Base-by-base conservation (phyloP, 2,888 invertebrate species). In the Xanthia icteritia region DNA sequence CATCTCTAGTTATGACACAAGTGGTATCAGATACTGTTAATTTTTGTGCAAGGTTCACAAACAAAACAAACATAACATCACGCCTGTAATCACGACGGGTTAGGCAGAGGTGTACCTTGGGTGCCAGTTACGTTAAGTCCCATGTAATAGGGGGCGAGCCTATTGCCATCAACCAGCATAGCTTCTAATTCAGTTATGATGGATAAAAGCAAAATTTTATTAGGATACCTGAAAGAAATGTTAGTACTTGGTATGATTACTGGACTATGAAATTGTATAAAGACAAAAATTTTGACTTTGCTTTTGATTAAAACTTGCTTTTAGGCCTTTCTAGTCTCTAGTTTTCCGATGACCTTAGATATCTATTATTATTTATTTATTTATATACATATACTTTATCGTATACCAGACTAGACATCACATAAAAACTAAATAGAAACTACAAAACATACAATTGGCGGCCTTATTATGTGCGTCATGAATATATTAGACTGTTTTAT, bases 401-500 rank as follows among this genome's bases (percentile, higher is more conserved):
- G 31, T 31, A 31, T 2, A 31, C 31, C 31, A 31, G 31, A 31
- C 31, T 31, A 31, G 31, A 31, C 31, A 31, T 31, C 2, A 39
- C 39, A 39, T 39, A 39, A 39, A 39, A 39, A 39, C 6, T 6
- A 39, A 39, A 6, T 39, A 39, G 39, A 39, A 39, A 39, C 39
- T 39, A 0, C 39, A 39, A 9, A 9, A 39, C 39, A 39, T 39
- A 39, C 9, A 39, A 39, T 39, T 8, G 9, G 9, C 39, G 39
- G 39, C 39, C 39, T 9, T 39, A 60, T 60, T 60, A 17, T 27
- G 27, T 31, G 56, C 5, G 20, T 20, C 31, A 60, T 31, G 31
- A 60, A 60, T 17, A 2, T 31, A 63, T 76, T 71, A 45, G 17
- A 67, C 20, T 60, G 6, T 56, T 45, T 51, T 13, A 63, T 68